phyloP scores from a whole-genome alignment of 1,140 invertebrate genomes.

The Leptopilina boulardi region DNA sequence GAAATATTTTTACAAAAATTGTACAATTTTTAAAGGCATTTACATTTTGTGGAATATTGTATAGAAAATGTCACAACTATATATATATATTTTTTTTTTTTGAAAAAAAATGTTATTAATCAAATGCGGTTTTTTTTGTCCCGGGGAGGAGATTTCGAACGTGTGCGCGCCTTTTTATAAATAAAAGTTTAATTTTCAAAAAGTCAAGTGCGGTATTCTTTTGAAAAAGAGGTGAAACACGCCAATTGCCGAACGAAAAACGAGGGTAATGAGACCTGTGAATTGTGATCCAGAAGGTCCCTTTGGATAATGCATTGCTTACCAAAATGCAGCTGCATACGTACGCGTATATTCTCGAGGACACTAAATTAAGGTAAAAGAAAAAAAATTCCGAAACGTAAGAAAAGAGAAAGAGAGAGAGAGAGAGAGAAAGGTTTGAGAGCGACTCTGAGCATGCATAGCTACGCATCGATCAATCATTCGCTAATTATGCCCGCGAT shows the following conservation, averaged over 20 bases:
- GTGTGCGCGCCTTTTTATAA: too few species aligned
- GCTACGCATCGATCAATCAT: constrained; percentile 74
- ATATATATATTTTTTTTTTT: too few species aligned
- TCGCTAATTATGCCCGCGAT: constrained; percentile 73
- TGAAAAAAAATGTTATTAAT: too few species aligned
- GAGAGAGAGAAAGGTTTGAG: constrained; percentile 42
- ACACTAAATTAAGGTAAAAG: constrained; percentile 66
- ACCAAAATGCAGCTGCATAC: constrained; percentile 44
- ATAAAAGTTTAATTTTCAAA: not conserved
- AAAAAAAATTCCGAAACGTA: constrained; percentile 47
- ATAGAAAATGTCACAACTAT: too few species aligned
- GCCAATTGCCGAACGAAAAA: constrained; percentile 38
- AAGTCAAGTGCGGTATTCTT: constrained; percentile 3
- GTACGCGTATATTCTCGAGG: constrained; percentile 50
- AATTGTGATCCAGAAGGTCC: constrained; percentile 45
- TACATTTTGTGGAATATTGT: too few species aligned
- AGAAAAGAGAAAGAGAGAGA: constrained; percentile 44
- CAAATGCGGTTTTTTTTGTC: too few species aligned
- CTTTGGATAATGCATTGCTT: constrained; percentile 41
- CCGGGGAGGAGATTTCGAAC: too few species aligned
- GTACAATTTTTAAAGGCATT: too few species aligned
- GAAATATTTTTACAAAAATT: too few species aligned
- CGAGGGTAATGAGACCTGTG: constrained; percentile 47
- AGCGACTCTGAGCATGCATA: constrained; percentile 67
- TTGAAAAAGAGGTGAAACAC: constrained; percentile 23